Conservation (phyloP, 1,140 invertebrate genomes). For the Solenopsis invicta region DNA sequence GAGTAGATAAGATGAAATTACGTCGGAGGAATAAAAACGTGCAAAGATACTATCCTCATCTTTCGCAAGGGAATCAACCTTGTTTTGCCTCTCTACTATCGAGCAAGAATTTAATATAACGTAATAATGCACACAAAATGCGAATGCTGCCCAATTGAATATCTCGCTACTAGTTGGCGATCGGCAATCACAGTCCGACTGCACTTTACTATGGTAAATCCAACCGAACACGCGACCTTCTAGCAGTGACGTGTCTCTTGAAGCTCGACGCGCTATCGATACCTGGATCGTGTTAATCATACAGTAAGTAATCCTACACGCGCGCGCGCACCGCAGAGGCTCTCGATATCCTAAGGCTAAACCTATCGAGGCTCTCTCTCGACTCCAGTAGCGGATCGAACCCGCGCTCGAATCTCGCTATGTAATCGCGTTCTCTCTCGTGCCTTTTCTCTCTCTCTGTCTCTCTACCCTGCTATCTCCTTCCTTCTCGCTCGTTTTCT, state of each 20-base stretch:
- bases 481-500: conserved; percentile 7
- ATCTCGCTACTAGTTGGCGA: not conserved
- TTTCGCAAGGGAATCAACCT: not conserved
- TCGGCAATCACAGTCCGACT: not conserved
- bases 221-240: conserved; percentile 22
- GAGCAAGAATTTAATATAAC: not conserved
- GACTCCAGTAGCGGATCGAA: conserved; percentile 56
- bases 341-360: conserved; percentile 55
- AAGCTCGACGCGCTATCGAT: conserved; percentile 7
- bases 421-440: conserved; percentile 46
- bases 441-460: not conserved
- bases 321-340: not conserved
- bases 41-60: not conserved
- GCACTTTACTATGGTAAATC: conserved; percentile 10
- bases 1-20: not conserved
- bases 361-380: conserved; percentile 23
- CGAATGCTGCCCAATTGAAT: not conserved
- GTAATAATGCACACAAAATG: not conserved
- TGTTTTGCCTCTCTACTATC: not conserved
- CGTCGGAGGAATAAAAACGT: not conserved
- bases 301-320: conserved; percentile 33
- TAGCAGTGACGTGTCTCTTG: conserved; percentile 13
- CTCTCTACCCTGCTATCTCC: not conserved
- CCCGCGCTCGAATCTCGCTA: conserved; percentile 53
- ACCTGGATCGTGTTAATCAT: conserved; percentile 42